phyloP scores from a whole-genome alignment of 2,888 invertebrate species.

The Tridacna crocea region DNA sequence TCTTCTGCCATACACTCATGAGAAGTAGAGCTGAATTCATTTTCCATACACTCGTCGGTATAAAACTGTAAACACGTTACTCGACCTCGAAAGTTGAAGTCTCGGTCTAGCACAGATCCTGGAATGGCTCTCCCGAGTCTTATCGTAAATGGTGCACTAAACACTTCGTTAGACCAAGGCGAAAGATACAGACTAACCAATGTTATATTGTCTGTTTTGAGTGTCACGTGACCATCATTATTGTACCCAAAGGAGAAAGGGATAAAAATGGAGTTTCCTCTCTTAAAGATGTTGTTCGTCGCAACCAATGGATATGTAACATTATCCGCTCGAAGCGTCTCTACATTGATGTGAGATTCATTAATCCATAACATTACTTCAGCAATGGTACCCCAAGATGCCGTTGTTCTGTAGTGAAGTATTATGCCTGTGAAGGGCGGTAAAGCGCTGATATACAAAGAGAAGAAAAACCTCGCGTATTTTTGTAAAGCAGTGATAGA shows the following conservation, averaged over 20 bases:
- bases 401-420: neutral
- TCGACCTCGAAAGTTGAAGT: neutral
- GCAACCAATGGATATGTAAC: neutral
- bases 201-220: neutral
- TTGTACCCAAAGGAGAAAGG: neutral
- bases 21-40: neutral
- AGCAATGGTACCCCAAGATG: neutral
- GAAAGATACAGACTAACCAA: neutral
- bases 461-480: neutral
- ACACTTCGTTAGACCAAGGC: neutral
- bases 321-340: neutral
- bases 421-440: neutral
- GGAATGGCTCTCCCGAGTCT: neutral
- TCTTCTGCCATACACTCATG: neutral
- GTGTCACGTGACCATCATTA: neutral
- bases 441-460: neutral
- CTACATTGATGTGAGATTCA: slow-evolving; percentile 3
- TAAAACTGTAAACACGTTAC: neutral
- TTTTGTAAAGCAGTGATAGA: neutral
- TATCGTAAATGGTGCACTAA: neutral
- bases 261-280: neutral
- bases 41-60: neutral
- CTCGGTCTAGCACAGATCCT: neutral
- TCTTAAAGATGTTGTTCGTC: neutral
- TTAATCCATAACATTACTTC: slow-evolving; percentile 19